Base-by-base conservation (phyloP, 2,888 invertebrate species). In the Eumacrocentrus americanus region DNA sequence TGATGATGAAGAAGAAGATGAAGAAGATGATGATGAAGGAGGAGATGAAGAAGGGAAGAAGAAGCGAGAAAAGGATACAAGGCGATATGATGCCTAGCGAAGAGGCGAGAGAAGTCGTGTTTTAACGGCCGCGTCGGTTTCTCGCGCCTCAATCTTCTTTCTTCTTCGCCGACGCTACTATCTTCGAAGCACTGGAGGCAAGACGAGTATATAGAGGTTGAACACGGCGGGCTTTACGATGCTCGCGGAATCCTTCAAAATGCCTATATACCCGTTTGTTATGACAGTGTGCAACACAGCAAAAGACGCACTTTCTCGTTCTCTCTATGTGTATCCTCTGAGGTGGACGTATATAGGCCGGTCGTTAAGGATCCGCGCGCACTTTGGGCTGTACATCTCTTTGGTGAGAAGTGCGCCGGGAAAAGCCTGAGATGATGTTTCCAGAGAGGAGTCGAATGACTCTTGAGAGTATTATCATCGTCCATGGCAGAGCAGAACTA, bases 151-250 rank as follows among this genome's bases (percentile, higher is more conserved):
- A 61, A 64, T 53, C 60, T 65, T 66, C 66, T 67, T 67, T 67
- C 63, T 67, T 66, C 67, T 67, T 67, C 59, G 67, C 67, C 67
- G 67, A 67, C 67, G 67, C 67, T 66, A 66, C 66, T 64, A 66
- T 64, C 64, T 64, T 64, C 59, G 47, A 63, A 47, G 23, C 46
- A 40, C 57, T 58, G 34, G 34, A 34, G 51, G 50, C 54, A 55
- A 42, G 50, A 55, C 54, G 42, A 55, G 46, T 61, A 61, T 46
- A 25, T 40, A 61, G 40, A 35, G 50, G 44, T 52, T 56, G 50
- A n/a, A n/a, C n/a, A n/a, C n/a, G n/a, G n/a, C n/a, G 56, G 57
- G 34, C 57, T 52, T 67, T 67, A 67, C 66, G 67, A 67, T 62
- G 58, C 62, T 63, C 63, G 58, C 44, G 62, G 65, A 67, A 67